phyloP scores from a whole-genome alignment of 2,888 invertebrate species.

The Cheilosia pagana region DNA sequence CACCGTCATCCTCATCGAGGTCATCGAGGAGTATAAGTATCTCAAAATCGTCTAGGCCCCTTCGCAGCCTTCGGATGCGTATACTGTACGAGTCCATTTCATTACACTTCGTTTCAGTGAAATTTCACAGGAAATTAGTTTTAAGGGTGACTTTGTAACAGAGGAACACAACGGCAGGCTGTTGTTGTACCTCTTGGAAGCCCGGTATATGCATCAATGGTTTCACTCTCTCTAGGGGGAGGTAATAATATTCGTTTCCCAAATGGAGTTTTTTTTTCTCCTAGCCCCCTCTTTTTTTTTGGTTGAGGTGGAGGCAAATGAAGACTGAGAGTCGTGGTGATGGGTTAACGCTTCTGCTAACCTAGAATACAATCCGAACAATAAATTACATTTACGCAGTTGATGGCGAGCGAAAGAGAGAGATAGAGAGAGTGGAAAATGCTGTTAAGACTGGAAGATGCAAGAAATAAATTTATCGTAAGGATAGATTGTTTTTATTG shows the following conservation, averaged over 20 bases:
- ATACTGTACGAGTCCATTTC: slow-evolving; percentile 41
- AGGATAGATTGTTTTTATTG: slow-evolving; percentile 48
- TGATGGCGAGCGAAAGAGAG: not conserved
- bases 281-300: not conserved
- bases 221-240: not conserved
- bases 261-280: not conserved
- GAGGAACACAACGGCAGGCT: not conserved
- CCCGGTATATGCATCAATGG: slow-evolving; percentile 55
- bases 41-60: slow-evolving; percentile 20
- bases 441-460: slow-evolving; percentile 24
- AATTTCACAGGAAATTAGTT: slow-evolving; percentile 71
- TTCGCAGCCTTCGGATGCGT: slow-evolving; percentile 5
- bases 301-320: not conserved
- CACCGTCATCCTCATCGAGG: slow-evolving; percentile 7
- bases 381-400: slow-evolving; percentile 42
- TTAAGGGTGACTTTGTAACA: slow-evolving; percentile 47
- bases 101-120: slow-evolving; percentile 62
- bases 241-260: slow-evolving; percentile 36
- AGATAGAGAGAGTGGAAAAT: not conserved
- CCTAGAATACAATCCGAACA: slow-evolving; percentile 44
- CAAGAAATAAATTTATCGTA: slow-evolving; percentile 48
- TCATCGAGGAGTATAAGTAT: slow-evolving; percentile 19
- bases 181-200: slow-evolving; percentile 15
- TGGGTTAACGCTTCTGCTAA: slow-evolving; percentile 56
- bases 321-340: slow-evolving; percentile 30